These are phyloP conservation scores for Sialis lutaria DNA, from an alignment of 2,888 invertebrate species.

Conservation along the genomic window DNA sequence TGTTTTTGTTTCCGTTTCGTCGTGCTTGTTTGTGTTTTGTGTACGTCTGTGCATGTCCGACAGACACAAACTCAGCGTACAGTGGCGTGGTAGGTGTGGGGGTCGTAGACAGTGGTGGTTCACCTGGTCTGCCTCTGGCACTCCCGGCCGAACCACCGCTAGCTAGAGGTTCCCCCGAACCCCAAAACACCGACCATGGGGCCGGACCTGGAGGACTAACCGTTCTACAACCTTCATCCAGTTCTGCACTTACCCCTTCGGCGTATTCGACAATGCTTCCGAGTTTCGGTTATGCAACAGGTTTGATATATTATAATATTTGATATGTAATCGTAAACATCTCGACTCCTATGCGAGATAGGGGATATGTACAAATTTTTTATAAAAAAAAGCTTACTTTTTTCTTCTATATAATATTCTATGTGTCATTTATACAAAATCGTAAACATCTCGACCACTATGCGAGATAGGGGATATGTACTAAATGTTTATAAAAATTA, in stretches of 20 bases:
- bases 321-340: no score
- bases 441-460: no score
- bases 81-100: constrained; percentile 25
- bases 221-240: constrained; percentile 40
- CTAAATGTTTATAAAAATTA: no score
- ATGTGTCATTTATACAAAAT: no score
- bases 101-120: constrained; percentile 26
- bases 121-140: constrained; percentile 30
- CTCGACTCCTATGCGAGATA: no score
- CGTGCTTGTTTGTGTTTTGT: constrained; percentile 8
- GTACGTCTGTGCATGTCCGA: constrained; percentile 13
- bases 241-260: constrained; percentile 27
- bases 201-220: constrained; percentile 14
- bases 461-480: no score
- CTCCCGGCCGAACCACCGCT: constrained; percentile 20
- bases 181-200: constrained; percentile 8
- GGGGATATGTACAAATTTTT: no score
- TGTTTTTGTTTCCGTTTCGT: constrained; percentile 7
- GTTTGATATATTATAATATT: no score
- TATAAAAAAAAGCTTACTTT: no score
- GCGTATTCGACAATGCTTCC: constrained; percentile 47
- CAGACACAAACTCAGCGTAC: constrained; percentile 28
- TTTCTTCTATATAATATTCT: no score
- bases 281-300: constrained; percentile 53
- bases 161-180: constrained; percentile 27